Conservation (phyloP, 2,113 vertebrate genomes). For the Chroicocephalus ridibundus region DNA sequence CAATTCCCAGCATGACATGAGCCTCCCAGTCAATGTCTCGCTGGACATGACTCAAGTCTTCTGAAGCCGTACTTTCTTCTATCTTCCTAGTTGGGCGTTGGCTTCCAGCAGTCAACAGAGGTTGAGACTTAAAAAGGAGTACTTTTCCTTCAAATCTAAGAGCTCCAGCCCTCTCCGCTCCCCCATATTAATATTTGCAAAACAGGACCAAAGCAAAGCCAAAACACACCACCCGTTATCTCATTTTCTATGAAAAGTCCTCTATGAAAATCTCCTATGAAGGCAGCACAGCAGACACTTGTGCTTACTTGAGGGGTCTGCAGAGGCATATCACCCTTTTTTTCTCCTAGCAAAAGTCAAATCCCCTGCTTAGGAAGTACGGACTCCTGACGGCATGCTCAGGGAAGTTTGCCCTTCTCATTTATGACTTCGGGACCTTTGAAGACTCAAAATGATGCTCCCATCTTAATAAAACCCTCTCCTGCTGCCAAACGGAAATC, state of each 20-base stretch:
- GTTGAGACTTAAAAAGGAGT: background rate
- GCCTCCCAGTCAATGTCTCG: background rate
- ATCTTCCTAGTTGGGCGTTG: background rate
- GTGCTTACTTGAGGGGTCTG: background rate
- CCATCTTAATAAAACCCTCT: background rate
- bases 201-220: background rate
- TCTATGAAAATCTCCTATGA: no score
- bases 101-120: constrained; percentile 9
- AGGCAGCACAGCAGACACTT: background rate
- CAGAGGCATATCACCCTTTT: background rate
- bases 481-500: background rate
- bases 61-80: constrained; percentile 36
- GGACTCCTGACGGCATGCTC: rapidly evolving
- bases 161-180: background rate
- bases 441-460: background rate
- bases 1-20: constrained; percentile 26
- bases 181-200: background rate
- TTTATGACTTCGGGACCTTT: background rate
- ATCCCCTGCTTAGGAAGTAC: background rate
- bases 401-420: background rate
- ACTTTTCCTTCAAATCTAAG: background rate
- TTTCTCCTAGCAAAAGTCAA: background rate
- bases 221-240: background rate
- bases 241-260: background rate
- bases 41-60: constrained; percentile 48